Evolutionary conservation across 2,888 invertebrate species (phyloP), one percentile per base, ranked within the genome.

Genomic region (Xanthia togata): DNA sequence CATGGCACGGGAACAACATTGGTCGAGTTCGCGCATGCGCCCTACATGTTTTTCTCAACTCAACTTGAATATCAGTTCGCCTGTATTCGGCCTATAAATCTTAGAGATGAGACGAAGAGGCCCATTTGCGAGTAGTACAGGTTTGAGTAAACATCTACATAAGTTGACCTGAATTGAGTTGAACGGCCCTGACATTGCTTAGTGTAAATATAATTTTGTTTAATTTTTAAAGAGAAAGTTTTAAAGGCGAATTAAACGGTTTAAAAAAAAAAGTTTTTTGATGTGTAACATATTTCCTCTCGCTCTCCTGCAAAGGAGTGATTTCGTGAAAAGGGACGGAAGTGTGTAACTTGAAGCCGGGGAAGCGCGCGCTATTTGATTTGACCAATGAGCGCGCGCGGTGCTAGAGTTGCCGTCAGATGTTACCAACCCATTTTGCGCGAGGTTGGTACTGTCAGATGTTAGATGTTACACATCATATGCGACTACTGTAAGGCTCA

Each of bases 1-100:
- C 88, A 82, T 85, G 77, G 84, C 79, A 80, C 78, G 57, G 84
- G 84, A 87, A 90, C 91, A 90, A 91, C 93, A 95, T 94, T 95
- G 95, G 95, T 89, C 87, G 91, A 78, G 69, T 55, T 65, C 75
- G 88, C 95, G 94, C 95, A 94, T 94, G 95, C 95, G 95, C 89
- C 71, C 53, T 70, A 63, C 87, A 80, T 95, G 95, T 95, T 95
- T 95, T 93, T 94, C 92, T 78, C 91, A 93, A 94, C 90, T 88
- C 91, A 93, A 94, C 93, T 95, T 93, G 90, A 90, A 92, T 93
- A 91, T 91, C 87, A 90, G 90, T 90, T 88, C 83, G 87, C 90
- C 87, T 90, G 86, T 89, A 86, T 89, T 80, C 87, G 83, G 89
- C 85, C 92, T 90, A 94, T 94, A 94, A 94, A 94, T 95, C 93